Base-by-base conservation (phyloP, 2,797 vertebrate species). In the Sebastes itinus region DNA sequence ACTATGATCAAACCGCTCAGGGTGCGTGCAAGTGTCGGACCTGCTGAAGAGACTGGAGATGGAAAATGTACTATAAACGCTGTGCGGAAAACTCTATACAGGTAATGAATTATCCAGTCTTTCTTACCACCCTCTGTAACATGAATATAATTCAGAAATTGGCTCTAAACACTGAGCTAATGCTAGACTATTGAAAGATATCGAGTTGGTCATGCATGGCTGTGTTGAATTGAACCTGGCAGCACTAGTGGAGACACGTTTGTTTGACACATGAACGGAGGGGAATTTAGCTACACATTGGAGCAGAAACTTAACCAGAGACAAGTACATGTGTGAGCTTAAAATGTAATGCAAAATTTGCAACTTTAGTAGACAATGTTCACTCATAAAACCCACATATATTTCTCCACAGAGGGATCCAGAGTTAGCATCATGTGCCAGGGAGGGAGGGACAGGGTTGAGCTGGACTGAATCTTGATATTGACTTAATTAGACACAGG, bases 51-150 rank as follows among this genome's bases (percentile, higher is more conserved):
- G 6, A 77, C 68, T 27, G 60, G 72, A 7, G 72, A 88, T 82
- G 93, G 89, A 87, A 91, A 85, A 92, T 94, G 89, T 79, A n/a
- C 81, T 35, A 18, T 85, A 79, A 88, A 77, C 79, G 77, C 35
- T 77, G 74, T 46, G 35, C 78, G 82, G 83, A 78, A 75, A 77
- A 86, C 81, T 82, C 78, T 56, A n/a, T 67, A 35, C 86, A 95
- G 95, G 96, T 96, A 94, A 88, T 4, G 2, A 20, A 10, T 1
- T 3, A 8, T 11, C 58, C 42, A 2, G 18, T 42, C 3, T 10
- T 62, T 35, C 22, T 23, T 14, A 0, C 0, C 6, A 2, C 22
- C 4, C 60, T 63, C 13, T 62, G 13, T 22, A 3, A 20, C 1
- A 2, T 30, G 5, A 64, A 33, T 74, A 8, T 10, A 14, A 66